These are phyloP conservation scores for Phataginus tetradactyla DNA, from an alignment of 2,797 vertebrate genomes.

Conservation along the genomic window DNA sequence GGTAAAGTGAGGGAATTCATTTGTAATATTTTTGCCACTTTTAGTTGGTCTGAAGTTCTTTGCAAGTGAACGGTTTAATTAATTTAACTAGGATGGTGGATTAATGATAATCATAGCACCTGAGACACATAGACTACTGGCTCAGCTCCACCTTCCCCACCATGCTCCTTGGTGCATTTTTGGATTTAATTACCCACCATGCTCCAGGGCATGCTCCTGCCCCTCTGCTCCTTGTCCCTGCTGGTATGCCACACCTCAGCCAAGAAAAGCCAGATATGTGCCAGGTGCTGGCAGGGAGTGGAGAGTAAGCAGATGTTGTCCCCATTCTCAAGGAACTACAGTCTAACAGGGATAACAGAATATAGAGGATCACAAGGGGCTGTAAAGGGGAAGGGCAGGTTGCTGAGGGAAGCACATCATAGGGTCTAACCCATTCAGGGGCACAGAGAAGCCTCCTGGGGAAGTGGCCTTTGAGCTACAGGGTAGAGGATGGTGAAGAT, in stretches of 20 bases:
- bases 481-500: background rate
- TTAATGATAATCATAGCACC: background rate
- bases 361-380: background rate
- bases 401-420: background rate
- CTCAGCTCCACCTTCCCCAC: rapidly evolving
- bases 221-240: background rate
- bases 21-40: background rate
- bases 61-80: background rate
- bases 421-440: background rate
- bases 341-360: background rate
- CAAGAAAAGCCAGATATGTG: background rate
- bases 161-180: background rate
- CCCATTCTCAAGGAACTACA: background rate
- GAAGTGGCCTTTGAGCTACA: background rate
- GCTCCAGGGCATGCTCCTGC: too few relatives aligned
- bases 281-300: background rate
- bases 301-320: background rate
- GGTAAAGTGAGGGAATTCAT: background rate
- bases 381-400: background rate
- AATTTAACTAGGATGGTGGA: background rate
- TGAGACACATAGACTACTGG: background rate
- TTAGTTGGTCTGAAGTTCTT: constrained; percentile 11
- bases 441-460: background rate
- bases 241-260: background rate
- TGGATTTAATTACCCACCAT: background rate